phyloP scores from a whole-genome alignment of 2,888 invertebrate genomes.

The Harpagoxenus sublaevis region DNA sequence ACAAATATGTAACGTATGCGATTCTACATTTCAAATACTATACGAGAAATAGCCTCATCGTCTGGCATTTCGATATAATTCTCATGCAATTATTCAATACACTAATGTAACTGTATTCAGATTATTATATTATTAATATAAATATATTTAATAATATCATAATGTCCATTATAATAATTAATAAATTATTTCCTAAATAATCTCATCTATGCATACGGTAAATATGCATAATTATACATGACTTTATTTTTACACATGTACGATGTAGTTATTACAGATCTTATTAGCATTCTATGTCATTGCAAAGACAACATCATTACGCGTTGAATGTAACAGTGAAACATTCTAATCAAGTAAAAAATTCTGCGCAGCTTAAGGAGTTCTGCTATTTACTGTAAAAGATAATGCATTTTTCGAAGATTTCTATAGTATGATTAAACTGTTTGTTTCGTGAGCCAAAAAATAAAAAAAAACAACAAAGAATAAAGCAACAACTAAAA shows the following conservation, averaged over 20 bases:
- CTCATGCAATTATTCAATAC: not conserved
- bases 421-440: not conserved
- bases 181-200: not conserved
- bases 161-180: slow-evolving; percentile 1
- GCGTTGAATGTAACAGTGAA: not conserved
- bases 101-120: not conserved
- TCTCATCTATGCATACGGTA: not conserved
- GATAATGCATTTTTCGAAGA: not conserved
- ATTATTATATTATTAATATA: not conserved
- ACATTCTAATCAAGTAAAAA: not conserved
- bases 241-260: not conserved
- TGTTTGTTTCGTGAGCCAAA: not conserved
- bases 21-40: not conserved
- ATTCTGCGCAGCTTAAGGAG: not conserved
- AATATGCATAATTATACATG: slow-evolving; percentile 9
- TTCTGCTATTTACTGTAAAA: not conserved
- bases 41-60: not conserved
- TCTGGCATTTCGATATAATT: slow-evolving; percentile 16
- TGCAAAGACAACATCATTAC: not conserved
- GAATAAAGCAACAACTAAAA: not conserved
- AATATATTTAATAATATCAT: not conserved
- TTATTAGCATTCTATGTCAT: not conserved
- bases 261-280: not conserved
- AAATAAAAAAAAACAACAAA: not conserved
- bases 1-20: too few relatives aligned